These are phyloP conservation scores for Cryptoprocta ferox DNA, from an alignment of 2,797 vertebrate species.

Conservation along the genomic window DNA sequence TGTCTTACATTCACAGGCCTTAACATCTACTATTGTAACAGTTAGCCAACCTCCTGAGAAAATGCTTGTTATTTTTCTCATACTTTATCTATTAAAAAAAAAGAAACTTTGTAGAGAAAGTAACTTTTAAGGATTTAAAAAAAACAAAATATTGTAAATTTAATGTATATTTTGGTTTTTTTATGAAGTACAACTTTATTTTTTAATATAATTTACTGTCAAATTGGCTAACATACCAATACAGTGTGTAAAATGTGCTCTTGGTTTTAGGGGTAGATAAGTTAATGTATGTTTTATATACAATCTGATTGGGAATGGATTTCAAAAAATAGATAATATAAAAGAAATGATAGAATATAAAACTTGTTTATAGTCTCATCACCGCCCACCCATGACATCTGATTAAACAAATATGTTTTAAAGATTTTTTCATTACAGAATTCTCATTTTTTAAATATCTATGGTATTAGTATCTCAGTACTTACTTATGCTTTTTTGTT, in stretches of 20 bases:
- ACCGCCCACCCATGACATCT: not conserved
- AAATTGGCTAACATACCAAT: too few species aligned
- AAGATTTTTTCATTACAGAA: not conserved
- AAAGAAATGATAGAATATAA: not conserved
- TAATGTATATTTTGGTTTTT: not conserved
- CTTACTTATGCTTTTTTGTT: not conserved
- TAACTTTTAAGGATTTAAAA: not conserved
- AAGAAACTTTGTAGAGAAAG: not conserved
- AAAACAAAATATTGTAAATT: conserved; percentile 4
- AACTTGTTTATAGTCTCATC: not conserved
- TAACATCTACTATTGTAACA: not conserved
- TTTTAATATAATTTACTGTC: too few species aligned
- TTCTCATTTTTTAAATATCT: not conserved
- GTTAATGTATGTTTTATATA: conserved; percentile 39
- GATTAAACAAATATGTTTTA: not conserved
- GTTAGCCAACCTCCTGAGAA: not conserved
- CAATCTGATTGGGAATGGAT: conserved; percentile 7
- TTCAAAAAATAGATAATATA: not conserved
- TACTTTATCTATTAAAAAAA: not conserved
- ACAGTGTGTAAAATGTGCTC: too few species aligned
- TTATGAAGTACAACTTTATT: too few species aligned
- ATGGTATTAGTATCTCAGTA: not conserved
- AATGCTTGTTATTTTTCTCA: not conserved
- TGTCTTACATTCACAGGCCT: not conserved
- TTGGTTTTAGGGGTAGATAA: not conserved